Evolutionary conservation across 2,113 vertebrate genomes (phyloP).

Genomic region (Thunnus thynnus): DNA sequence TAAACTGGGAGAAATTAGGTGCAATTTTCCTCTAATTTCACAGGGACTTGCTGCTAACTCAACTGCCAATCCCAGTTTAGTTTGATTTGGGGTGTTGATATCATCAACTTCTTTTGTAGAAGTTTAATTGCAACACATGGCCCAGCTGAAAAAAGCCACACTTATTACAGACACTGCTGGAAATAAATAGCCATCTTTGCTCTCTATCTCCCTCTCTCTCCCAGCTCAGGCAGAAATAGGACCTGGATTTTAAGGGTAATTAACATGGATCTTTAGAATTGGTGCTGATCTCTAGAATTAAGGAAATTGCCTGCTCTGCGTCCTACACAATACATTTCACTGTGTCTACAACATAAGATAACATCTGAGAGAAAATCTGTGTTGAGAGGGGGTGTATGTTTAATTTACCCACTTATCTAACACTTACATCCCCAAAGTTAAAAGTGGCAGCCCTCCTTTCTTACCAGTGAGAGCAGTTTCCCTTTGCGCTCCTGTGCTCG

Average conservation of each 20-base stretch:
- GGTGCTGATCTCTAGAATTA: slow-evolving; percentile 37
- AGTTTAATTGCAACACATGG: slow-evolving; percentile 34
- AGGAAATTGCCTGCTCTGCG: slow-evolving; percentile 30
- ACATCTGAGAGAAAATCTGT: slow-evolving; percentile 4
- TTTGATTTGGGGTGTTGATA: slow-evolving; percentile 18
- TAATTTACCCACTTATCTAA: slow-evolving; percentile 43
- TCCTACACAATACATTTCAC: slow-evolving; percentile 29
- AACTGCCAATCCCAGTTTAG: not conserved
- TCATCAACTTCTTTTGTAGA: slow-evolving; percentile 1
- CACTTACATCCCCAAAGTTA: slow-evolving; percentile 31
- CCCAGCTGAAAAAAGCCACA: slow-evolving; percentile 3
- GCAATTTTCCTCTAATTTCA: slow-evolving; percentile 19
- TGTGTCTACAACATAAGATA: slow-evolving; percentile 22
- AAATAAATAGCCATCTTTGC: slow-evolving; percentile 17
- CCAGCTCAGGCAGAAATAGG: slow-evolving; percentile 7
- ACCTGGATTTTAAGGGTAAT: slow-evolving; percentile 13
- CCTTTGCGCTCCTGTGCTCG: slow-evolving; percentile 9
- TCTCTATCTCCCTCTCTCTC: not conserved
- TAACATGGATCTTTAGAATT: slow-evolving; percentile 35
- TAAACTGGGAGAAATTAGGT: not conserved
- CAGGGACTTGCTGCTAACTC: slow-evolving; percentile 3
- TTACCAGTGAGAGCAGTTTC: slow-evolving; percentile 7
- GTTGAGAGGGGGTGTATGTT: slow-evolving; percentile 17
- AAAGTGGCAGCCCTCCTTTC: slow-evolving; percentile 16
- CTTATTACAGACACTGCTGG: slow-evolving; percentile 12